Conservation (phyloP, 2,797 vertebrate genomes). For the Falco naumanni region DNA sequence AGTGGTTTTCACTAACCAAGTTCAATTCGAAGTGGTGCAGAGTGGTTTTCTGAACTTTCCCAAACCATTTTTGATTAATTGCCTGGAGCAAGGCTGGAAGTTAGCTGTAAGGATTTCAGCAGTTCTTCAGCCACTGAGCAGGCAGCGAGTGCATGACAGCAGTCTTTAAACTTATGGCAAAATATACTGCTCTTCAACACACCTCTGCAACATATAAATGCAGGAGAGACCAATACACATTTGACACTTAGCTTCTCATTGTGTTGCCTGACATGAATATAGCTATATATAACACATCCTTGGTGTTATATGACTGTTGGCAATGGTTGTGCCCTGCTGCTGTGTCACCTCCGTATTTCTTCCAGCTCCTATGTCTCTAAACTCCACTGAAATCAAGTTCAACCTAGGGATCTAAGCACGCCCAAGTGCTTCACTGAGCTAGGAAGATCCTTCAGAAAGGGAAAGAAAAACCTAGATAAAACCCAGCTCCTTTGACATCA, state of each 20-base stretch:
- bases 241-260: not conserved
- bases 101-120: not conserved
- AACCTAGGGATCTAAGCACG: not conserved
- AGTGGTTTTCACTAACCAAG: not conserved
- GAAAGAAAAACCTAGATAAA: not conserved
- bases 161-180: not conserved
- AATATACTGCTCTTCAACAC: not conserved
- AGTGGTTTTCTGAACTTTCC: not conserved
- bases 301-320: not conserved
- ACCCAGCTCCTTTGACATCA: not conserved
- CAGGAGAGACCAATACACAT: not conserved
- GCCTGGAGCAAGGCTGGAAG: not conserved
- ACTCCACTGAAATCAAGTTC: not conserved
- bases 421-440: not conserved
- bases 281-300: not conserved
- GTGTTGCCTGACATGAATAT: not conserved
- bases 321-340: not conserved
- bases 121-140: not conserved
- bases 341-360: not conserved
- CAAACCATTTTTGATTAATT: not conserved
- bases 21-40: not conserved
- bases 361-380: not conserved
- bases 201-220: not conserved
- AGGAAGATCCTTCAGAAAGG: not conserved
- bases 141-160: not conserved